phyloP scores from a whole-genome alignment of 2,888 invertebrate species.

The Zygogramma bicolorata region DNA sequence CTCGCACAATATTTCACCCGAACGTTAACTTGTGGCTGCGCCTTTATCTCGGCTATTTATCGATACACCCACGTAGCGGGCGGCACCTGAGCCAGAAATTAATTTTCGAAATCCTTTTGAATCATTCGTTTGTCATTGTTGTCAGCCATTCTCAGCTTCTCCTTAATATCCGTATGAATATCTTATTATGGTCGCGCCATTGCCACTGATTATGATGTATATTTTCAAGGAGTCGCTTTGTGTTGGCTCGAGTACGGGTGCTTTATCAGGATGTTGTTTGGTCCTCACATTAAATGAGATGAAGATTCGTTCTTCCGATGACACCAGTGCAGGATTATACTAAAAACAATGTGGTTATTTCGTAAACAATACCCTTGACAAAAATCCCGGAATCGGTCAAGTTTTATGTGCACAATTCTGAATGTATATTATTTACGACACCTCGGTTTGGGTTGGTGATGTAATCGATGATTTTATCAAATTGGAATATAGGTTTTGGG shows the following conservation, averaged over 20 bases:
- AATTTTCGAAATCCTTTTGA: constrained; percentile 61
- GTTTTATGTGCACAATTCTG: too few relatives aligned
- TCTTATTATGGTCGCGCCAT: constrained; percentile 50
- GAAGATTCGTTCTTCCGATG: too few relatives aligned
- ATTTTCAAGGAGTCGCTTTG: constrained; percentile 43
- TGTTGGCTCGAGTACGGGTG: constrained; percentile 29
- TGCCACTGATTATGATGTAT: constrained; percentile 51
- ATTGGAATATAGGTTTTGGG: too few relatives aligned
- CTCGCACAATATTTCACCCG: constrained; percentile 6
- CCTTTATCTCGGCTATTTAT: constrained; percentile 53
- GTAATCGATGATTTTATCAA: too few relatives aligned
- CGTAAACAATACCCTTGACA: too few relatives aligned
- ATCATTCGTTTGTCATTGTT: constrained; percentile 58
- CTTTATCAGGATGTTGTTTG: too few relatives aligned
- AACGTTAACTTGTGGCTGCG: constrained; percentile 10
- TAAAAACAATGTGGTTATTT: too few relatives aligned
- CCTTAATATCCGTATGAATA: constrained; percentile 59
- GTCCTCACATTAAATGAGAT: too few relatives aligned
- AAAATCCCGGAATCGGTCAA: too few relatives aligned
- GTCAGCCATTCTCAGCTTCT: constrained; percentile 54
- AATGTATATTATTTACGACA: too few relatives aligned
- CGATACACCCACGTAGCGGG: constrained; percentile 58
- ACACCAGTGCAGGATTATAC: too few relatives aligned
- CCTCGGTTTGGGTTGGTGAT: too few relatives aligned
- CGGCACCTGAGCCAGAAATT: constrained; percentile 61